Evolutionary conservation across 2,113 vertebrate species (phyloP), one percentile per base, ranked within the genome.

Genomic region (Gallinago media): DNA sequence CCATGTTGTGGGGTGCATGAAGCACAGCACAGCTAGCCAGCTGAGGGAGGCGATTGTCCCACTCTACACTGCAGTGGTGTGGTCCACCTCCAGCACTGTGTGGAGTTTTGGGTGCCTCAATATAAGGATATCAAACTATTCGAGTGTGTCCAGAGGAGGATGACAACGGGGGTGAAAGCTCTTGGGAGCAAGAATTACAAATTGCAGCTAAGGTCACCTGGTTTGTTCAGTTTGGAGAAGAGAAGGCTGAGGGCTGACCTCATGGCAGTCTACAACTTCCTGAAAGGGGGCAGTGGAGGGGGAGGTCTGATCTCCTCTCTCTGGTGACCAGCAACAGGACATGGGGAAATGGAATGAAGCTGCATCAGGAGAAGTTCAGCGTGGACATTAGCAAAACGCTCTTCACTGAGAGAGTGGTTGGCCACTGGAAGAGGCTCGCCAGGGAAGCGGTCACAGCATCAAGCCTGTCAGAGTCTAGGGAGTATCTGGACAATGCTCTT

Each of bases 211-310:
- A n/a, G 29, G 42, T 49, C 44, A 68, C 42, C 25, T 56, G 25
- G 15, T 79, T 66, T 79, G 49, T 29, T 66, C 61, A 34, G 19
- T 20, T 6, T 23, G 38, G 61, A 44, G 32, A 38, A 50, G 12
- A 77, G 27, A 29, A 44, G 38, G 38, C 18, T 23, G 25, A 55
- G 11, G 19, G 25, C 18, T 11, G 40, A 18, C 32, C 40, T 15
- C 40, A 56, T 7, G 5, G 1, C 22, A 40, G 29, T 8, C 54
- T 71, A 29, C 34, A 50, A n/a, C 34, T 71, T 61, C 14, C 29
- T 50, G 18, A n/a, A 5, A 15, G 13, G 5, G 3, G 7, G 7
- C 38, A 36, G 26, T 0, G 0, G 29, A 71, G 12, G 4, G 8
- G 29, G 9, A 15, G 19, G 31, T 16, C 38, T 62, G 15, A 44